Evolutionary conservation across 2,888 invertebrate species (phyloP).

Genomic region (Dryobota labecula): DNA sequence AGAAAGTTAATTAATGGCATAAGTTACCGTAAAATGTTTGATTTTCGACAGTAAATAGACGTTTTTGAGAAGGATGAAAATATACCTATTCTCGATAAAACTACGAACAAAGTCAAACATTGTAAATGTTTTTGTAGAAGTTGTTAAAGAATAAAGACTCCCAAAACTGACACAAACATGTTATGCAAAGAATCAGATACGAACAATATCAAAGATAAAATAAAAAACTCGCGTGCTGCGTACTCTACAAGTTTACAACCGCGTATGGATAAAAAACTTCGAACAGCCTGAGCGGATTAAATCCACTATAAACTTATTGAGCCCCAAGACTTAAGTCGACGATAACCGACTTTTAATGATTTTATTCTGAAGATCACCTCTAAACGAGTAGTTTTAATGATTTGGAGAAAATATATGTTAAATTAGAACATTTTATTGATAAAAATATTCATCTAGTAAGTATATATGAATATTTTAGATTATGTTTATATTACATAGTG

Average conservation of each 20-base stretch:
- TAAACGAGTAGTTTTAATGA: too few relatives aligned
- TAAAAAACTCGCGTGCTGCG: not conserved
- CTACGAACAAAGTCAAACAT: not conserved
- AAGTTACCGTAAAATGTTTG: not conserved
- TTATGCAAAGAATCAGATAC: not conserved
- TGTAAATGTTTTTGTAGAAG: not conserved
- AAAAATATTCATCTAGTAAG: too few relatives aligned
- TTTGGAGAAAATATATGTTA: too few relatives aligned
- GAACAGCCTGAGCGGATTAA: constrained; percentile 1
- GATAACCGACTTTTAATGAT: too few relatives aligned
- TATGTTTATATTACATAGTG: too few relatives aligned
- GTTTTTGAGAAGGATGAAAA: not conserved
- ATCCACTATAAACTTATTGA: not conserved
- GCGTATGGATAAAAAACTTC: not conserved
- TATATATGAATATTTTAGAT: too few relatives aligned
- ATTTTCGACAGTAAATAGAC: not conserved
- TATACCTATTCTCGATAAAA: not conserved
- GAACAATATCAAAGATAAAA: not conserved
- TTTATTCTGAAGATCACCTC: too few relatives aligned
- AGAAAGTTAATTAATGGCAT: constrained; percentile 33
- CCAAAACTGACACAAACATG: too few relatives aligned
- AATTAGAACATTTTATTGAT: too few relatives aligned
- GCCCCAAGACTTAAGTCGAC: too few relatives aligned
- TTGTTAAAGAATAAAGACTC: not conserved
- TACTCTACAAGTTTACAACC: not conserved